A percentile compares a stretch with the other conserved stretches of the same genome.
Evolutionary conservation across 2,888 invertebrate genomes (phyloP).

Genomic region (Strigamia maritima): DNA sequence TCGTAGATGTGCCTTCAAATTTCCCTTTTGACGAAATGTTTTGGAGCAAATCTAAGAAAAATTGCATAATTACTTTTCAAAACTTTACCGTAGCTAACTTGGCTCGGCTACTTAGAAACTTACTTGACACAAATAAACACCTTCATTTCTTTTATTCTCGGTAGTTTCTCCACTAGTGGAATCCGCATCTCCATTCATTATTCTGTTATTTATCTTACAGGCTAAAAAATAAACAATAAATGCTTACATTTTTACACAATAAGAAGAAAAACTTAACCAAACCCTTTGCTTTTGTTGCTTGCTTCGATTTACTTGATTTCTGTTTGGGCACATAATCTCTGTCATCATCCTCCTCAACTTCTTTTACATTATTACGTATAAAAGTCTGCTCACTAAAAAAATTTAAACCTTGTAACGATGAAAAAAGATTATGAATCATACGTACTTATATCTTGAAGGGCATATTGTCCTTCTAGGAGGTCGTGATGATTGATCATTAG

Average conservation of each 20-base stretch:
- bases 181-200: not conserved
- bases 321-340: not conserved
- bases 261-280: not conserved
- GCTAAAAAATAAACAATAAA: not conserved
- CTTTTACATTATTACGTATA: not conserved
- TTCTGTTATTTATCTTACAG: not conserved
- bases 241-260: not conserved
- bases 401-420: not conserved
- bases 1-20: conserved; percentile 42
- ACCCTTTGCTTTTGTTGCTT: not conserved
- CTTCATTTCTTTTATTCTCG: not conserved
- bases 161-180: not conserved
- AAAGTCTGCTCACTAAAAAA: not conserved
- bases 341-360: not conserved
- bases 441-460: not conserved
- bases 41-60: conserved; percentile 41
- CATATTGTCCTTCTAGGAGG: not conserved
- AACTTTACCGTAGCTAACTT: not conserved
- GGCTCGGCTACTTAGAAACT: not conserved
- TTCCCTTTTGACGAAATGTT: conserved; percentile 43
- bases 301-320: not conserved
- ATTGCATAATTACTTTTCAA: not conserved
- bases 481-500: not conserved
- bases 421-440: not conserved
- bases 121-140: conserved; percentile 12